phyloP scores from a whole-genome alignment of 2,888 invertebrate species.

The Microdon myrmicae region DNA sequence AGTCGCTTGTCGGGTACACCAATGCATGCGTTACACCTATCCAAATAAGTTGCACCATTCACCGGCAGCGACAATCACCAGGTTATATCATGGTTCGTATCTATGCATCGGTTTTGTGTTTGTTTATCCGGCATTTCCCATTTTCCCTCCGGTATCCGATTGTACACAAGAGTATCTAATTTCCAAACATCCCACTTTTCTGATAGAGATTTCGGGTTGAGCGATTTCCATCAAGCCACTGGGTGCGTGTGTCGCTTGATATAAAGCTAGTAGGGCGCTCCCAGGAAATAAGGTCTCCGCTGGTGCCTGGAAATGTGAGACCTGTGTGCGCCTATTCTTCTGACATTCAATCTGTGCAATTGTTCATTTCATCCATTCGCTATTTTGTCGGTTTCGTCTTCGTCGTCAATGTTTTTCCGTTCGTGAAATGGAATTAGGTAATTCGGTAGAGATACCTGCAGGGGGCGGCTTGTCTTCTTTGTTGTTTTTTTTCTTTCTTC shows the following conservation, averaged over 20 bases:
- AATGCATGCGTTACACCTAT: slow-evolving; percentile 33
- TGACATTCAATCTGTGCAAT: slow-evolving; percentile 49
- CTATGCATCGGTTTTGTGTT: slow-evolving; percentile 40
- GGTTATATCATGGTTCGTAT: slow-evolving; percentile 2
- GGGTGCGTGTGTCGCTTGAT: slow-evolving; percentile 8
- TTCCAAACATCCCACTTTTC: slow-evolving; percentile 51
- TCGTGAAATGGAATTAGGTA: slow-evolving; percentile 36
- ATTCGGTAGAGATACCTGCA: slow-evolving; percentile 23
- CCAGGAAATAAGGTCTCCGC: slow-evolving; percentile 51
- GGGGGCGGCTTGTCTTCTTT: slow-evolving; percentile 41
- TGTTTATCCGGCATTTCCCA: slow-evolving; percentile 50
- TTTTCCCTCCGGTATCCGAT: slow-evolving; percentile 12
- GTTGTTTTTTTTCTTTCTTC: slow-evolving; percentile 34
- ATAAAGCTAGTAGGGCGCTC: slow-evolving; percentile 44
- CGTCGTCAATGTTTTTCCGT: slow-evolving; percentile 12
- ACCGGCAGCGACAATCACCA: slow-evolving; percentile 36
- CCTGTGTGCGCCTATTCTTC: slow-evolving; percentile 50
- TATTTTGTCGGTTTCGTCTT: slow-evolving; percentile 11
- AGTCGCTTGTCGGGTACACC: slow-evolving; percentile 3
- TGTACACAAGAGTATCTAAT: slow-evolving; percentile 48
- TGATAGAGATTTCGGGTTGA: slow-evolving; percentile 52
- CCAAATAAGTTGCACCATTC: slow-evolving; percentile 39
- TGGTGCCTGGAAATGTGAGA: slow-evolving; percentile 40
- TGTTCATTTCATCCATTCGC: too few species aligned
- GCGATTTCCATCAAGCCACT: slow-evolving; percentile 28